Evolutionary conservation across 1,140 invertebrate genomes (phyloP).

Genomic region (Tetragnatha versicolor): DNA sequence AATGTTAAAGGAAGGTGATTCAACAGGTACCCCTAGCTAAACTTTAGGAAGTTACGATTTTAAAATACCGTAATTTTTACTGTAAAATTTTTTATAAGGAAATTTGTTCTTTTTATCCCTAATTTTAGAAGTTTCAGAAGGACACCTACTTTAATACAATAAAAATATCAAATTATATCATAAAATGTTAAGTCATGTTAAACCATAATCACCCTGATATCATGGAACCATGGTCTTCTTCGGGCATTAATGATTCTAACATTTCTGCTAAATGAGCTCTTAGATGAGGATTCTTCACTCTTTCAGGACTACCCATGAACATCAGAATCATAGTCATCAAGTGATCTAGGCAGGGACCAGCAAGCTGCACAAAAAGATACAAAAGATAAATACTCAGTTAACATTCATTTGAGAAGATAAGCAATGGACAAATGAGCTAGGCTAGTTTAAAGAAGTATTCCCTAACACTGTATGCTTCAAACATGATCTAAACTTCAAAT

Average conservation of each 20-base stretch:
- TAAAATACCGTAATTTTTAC: too few relatives aligned
- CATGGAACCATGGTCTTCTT: conserved; percentile 34
- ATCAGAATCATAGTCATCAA: conserved; percentile 75
- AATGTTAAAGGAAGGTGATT: too few relatives aligned
- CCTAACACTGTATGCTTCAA: too few relatives aligned
- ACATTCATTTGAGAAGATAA: neutral
- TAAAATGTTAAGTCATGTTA: neutral
- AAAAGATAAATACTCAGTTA: neutral
- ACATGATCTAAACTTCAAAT: too few relatives aligned
- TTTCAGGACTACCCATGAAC: conserved; percentile 77
- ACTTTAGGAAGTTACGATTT: too few relatives aligned
- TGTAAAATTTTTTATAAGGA: too few relatives aligned
- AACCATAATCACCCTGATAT: conserved; percentile 29
- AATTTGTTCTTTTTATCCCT: too few relatives aligned
- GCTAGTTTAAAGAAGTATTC: too few relatives aligned
- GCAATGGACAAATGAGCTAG: neutral
- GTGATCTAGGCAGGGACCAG: conserved; percentile 70
- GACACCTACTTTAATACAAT: too few relatives aligned
- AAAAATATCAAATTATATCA: too few relatives aligned
- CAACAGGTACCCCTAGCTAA: too few relatives aligned
- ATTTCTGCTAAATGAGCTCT: conserved; percentile 88
- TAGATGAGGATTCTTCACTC: conserved; percentile 91
- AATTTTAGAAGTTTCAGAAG: too few relatives aligned
- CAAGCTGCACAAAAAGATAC: conserved; percentile 63
- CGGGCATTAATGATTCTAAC: conserved; percentile 77